A percentile compares a stretch with the other conserved stretches of the same genome.
These are phyloP conservation scores for Fistularia tabacaria DNA, from an alignment of 2,797 vertebrate species.

Conservation along the genomic window DNA sequence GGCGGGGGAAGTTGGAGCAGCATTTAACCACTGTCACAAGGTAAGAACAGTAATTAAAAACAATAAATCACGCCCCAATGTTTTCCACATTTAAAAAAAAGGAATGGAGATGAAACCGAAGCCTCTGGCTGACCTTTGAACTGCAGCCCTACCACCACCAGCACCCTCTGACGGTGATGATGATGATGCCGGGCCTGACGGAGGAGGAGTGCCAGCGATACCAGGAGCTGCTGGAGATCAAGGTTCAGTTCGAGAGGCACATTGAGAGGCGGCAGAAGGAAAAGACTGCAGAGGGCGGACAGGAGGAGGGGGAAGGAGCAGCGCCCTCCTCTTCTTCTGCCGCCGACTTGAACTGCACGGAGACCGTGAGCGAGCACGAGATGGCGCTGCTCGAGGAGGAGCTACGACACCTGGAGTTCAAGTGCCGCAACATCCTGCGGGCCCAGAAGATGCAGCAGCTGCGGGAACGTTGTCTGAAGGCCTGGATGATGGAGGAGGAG, in stretches of 20 bases:
- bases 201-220: constrained; percentile 80
- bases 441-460: constrained; percentile 88
- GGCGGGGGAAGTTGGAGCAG: constrained; percentile 45
- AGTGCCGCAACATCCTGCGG: constrained; percentile 83
- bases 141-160: constrained; percentile 33
- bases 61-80: not conserved
- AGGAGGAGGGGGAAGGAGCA: not conserved
- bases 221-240: constrained; percentile 79
- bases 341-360: constrained; percentile 69
- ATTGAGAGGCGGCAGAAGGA: not conserved
- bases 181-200: constrained; percentile 77
- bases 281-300: constrained; percentile 2
- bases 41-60: not conserved
- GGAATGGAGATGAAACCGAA: too few species aligned
- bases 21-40: constrained; percentile 43
- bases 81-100: not conserved
- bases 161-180: constrained; percentile 32
- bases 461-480: constrained; percentile 82
- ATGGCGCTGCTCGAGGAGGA: constrained; percentile 84
- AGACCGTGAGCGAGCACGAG: constrained; percentile 69
- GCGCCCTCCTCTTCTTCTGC: constrained; percentile 7
- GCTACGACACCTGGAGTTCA: constrained; percentile 86
- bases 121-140: constrained; percentile 5
- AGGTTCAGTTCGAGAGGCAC: constrained; percentile 77
- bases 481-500: constrained; percentile 83